Evolutionary conservation across 1,140 invertebrate species (phyloP).

Genomic region (Teleopsis dalmanni): DNA sequence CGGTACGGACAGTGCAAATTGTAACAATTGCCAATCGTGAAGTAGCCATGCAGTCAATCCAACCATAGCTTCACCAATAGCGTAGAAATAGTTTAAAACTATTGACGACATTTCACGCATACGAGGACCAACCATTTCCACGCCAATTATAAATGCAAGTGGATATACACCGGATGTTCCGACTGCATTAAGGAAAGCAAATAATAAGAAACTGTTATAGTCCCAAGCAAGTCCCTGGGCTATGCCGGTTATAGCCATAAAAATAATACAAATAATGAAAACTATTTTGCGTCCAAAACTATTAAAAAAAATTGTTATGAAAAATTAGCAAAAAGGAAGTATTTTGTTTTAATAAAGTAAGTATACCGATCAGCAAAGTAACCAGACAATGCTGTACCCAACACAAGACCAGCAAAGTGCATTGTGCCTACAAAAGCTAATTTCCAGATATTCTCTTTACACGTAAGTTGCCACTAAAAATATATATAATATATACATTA

Average conservation of each 20-base stretch:
- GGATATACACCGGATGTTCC: conserved; percentile 55
- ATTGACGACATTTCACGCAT: conserved; percentile 58
- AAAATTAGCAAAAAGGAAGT: not conserved
- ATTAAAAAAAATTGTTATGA: conserved; percentile 3
- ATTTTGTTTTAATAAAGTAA: not conserved
- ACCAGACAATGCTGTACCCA: conserved; percentile 52
- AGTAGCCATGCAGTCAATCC: conserved; percentile 53
- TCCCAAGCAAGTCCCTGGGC: conserved; percentile 49
- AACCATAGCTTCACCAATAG: conserved; percentile 55
- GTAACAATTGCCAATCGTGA: conserved; percentile 54
- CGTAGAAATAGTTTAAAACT: conserved; percentile 59
- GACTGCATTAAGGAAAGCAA: conserved; percentile 54
- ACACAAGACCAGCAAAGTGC: conserved; percentile 54
- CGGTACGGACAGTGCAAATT: conserved; percentile 51
- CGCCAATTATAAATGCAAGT: conserved; percentile 55
- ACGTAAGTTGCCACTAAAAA: conserved; percentile 50
- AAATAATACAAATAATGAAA: conserved; percentile 49
- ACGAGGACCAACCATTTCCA: conserved; percentile 58
- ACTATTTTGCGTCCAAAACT: conserved; percentile 56
- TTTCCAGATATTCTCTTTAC: conserved; percentile 55
- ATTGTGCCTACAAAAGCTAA: conserved; percentile 55
- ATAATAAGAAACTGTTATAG: conserved; percentile 49
- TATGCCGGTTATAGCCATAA: conserved; percentile 52
- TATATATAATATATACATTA: not conserved
- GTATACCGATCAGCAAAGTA: conserved; percentile 53